phyloP scores from a whole-genome alignment of 1,140 invertebrate species.

The Ganaspis sp. region DNA sequence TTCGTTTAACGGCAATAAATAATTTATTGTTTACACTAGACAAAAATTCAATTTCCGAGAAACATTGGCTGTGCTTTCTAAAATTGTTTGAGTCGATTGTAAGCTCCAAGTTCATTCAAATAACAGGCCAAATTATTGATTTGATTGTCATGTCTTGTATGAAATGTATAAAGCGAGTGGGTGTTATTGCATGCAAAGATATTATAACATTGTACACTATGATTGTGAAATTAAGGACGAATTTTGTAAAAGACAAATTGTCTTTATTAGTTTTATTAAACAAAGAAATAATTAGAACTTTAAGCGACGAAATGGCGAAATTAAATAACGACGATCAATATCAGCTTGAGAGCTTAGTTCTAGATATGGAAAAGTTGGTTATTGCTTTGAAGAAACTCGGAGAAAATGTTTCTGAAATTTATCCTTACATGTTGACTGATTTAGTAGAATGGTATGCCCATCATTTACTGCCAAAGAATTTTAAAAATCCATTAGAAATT shows the following conservation, averaged over 20 bases:
- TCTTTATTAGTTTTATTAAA: neutral
- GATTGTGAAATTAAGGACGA: conserved; percentile 16
- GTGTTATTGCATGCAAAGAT: neutral
- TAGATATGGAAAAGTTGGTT: conserved; percentile 1
- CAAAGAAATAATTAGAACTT: neutral
- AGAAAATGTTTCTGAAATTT: neutral
- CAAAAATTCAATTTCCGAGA: neutral
- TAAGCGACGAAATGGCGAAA: neutral
- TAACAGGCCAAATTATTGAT: conserved; percentile 16
- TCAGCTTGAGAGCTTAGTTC: neutral
- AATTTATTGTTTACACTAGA: neutral
- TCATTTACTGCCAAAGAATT: conserved; percentile 16
- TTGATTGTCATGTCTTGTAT: conserved; percentile 4
- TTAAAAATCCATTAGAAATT: neutral
- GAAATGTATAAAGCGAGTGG: conserved; percentile 22
- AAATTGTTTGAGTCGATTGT: conserved; percentile 16
- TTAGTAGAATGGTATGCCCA: conserved; percentile 7
- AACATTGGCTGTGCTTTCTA: conserved; percentile 6
- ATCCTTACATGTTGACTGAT: conserved; percentile 15
- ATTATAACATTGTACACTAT: neutral
- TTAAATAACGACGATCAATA: neutral
- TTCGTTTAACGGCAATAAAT: conserved; percentile 19
- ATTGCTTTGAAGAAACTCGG: conserved; percentile 14
- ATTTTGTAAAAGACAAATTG: conserved; percentile 10
- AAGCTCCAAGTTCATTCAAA: conserved; percentile 16